These are phyloP conservation scores for Melieria omissa DNA, from an alignment of 2,888 invertebrate genomes.

Conservation along the genomic window DNA sequence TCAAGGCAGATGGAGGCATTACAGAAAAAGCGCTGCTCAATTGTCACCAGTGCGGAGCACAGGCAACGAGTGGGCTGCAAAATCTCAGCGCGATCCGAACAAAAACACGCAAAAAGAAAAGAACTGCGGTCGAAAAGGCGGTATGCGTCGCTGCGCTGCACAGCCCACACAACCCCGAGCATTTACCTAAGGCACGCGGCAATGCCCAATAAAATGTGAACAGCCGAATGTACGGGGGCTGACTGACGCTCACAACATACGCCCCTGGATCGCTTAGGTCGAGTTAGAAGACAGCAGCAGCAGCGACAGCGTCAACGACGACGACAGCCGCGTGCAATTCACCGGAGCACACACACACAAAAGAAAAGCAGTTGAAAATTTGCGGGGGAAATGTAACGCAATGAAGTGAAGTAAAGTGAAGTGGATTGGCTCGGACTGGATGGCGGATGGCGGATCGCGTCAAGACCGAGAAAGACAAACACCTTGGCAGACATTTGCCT, in stretches of 20 bases:
- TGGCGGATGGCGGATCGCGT: too few relatives aligned
- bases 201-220: constrained; percentile 44
- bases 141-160: constrained; percentile 8
- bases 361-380: constrained; percentile 45
- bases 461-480: constrained; percentile 21
- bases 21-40: background rate
- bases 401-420: constrained; percentile 32
- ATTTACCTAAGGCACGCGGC: constrained; percentile 44
- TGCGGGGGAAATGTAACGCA: constrained; percentile 15
- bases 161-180: constrained; percentile 43
- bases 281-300: constrained; percentile 37
- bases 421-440: constrained; percentile 33
- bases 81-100: constrained; percentile 19
- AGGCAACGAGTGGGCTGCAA: constrained; percentile 31
- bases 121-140: background rate
- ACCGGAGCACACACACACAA: constrained; percentile 27
- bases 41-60: background rate
- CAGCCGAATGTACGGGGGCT: constrained; percentile 43
- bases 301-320: constrained; percentile 28
- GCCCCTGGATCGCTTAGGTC: constrained; percentile 37
- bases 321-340: constrained; percentile 28
- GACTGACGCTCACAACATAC: constrained; percentile 36
- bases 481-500: constrained; percentile 40
- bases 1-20: background rate
- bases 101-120: constrained; percentile 7